Conservation (phyloP, 2,888 invertebrate genomes). For the Tetragnatha montana region DNA sequence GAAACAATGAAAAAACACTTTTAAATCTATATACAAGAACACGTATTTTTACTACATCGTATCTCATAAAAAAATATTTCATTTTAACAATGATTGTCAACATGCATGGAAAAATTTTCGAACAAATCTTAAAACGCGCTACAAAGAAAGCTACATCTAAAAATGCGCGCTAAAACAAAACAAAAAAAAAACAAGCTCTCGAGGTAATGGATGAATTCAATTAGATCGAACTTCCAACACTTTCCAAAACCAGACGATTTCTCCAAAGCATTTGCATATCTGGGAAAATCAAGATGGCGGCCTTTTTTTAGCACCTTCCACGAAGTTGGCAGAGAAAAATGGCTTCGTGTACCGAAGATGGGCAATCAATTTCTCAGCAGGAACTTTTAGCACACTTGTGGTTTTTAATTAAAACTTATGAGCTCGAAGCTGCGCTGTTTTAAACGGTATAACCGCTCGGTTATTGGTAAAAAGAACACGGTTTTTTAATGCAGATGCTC, state of each 20-base stretch:
- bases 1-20: too few species aligned
- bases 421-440: background rate
- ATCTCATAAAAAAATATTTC: too few species aligned
- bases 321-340: background rate
- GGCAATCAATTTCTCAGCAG: slow-evolving; percentile 11
- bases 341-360: background rate
- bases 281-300: background rate
- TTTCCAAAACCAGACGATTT: background rate
- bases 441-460: background rate
- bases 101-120: too few species aligned
- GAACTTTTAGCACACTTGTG: slow-evolving; percentile 2
- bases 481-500: background rate
- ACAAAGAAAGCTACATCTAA: background rate
- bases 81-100: too few species aligned
- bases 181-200: background rate
- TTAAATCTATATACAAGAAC: too few species aligned
- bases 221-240: background rate
- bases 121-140: background rate
- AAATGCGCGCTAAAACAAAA: background rate
- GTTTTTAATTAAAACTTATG: slow-evolving; percentile 40
- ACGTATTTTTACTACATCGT: too few species aligned
- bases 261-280: background rate
- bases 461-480: background rate
- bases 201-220: background rate
- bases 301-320: background rate